A percentile compares a stretch with the other conserved stretches of the same genome.
Evolutionary conservation across 2,888 invertebrate genomes (phyloP).

Genomic region (Luffia ferchaultella): DNA sequence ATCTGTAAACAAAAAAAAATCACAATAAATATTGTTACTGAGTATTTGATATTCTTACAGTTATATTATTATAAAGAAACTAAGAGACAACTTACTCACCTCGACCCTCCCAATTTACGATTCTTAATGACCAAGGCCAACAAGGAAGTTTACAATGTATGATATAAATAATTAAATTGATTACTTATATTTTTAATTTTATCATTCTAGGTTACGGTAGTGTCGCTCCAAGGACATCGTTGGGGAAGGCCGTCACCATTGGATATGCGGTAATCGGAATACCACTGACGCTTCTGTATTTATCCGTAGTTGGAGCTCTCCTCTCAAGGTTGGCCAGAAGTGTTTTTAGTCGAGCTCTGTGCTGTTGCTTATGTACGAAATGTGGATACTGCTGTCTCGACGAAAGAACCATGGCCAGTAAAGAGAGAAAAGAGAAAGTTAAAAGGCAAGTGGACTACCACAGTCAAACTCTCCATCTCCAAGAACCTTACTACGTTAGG

Average conservation of each 20-base stretch:
- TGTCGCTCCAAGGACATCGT: slow-evolving; percentile 88
- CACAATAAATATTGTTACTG: not conserved
- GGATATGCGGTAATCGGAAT: slow-evolving; percentile 89
- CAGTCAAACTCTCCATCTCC: slow-evolving; percentile 69
- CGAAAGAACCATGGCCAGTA: slow-evolving; percentile 82
- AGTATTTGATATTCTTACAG: not conserved
- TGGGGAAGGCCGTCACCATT: slow-evolving; percentile 92
- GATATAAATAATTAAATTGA: too few species aligned
- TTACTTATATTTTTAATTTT: not conserved
- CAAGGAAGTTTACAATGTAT: too few species aligned
- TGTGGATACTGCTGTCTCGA: slow-evolving; percentile 89
- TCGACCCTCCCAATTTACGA: too few species aligned
- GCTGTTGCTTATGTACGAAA: slow-evolving; percentile 88
- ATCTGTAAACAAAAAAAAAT: not conserved
- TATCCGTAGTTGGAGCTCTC: slow-evolving; percentile 88
- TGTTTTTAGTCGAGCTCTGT: slow-evolving; percentile 81
- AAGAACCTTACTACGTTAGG: slow-evolving; percentile 76
- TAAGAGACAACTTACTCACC: too few species aligned
- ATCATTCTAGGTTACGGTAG: slow-evolving; percentile 83
- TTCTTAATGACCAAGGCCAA: too few species aligned
- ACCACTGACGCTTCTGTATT: slow-evolving; percentile 85
- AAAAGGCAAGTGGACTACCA: slow-evolving; percentile 74
- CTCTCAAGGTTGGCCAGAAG: slow-evolving; percentile 83
- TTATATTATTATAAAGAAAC: too few species aligned
- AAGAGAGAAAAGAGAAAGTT: slow-evolving; percentile 80